phyloP scores from a whole-genome alignment of 2,888 invertebrate species.

The Patella caerulea region DNA sequence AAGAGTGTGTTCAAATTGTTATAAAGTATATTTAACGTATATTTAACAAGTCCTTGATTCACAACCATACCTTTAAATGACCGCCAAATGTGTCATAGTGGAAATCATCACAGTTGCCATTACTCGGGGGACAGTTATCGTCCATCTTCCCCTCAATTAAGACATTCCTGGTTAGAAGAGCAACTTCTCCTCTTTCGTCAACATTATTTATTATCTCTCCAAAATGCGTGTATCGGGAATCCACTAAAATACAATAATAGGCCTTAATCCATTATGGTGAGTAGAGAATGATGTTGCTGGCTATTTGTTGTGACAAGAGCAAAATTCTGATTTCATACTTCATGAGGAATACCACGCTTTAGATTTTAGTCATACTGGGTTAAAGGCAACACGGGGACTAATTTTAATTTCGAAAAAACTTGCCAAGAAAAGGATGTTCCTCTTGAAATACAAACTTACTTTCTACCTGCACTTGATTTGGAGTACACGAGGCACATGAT shows the following conservation, averaged over 20 bases:
- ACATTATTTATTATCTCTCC: constrained; percentile 46
- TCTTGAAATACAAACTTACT: not conserved
- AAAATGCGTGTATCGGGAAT: constrained; percentile 43
- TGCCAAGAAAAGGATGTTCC: too few species aligned
- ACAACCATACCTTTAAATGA: constrained; percentile 44
- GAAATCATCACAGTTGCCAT: constrained; percentile 40
- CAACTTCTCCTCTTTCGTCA: constrained; percentile 57
- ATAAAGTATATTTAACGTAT: not conserved
- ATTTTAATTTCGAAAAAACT: too few species aligned
- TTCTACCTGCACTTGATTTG: constrained; percentile 13
- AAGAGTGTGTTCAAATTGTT: not conserved
- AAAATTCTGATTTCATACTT: too few species aligned
- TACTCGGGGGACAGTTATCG: constrained; percentile 36
- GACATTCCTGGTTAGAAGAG: constrained; percentile 52
- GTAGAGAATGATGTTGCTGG: too few species aligned
- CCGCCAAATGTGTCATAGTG: constrained; percentile 55
- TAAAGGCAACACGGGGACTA: too few species aligned
- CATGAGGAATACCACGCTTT: too few species aligned
- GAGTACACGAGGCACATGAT: constrained; percentile 16
- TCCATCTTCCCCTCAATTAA: constrained; percentile 49
- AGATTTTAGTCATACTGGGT: too few species aligned
- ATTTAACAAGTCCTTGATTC: too few species aligned
- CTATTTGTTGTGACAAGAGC: too few species aligned
- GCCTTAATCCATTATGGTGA: too few species aligned
- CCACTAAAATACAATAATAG: constrained; percentile 27